A percentile compares a stretch with the other conserved stretches of the same genome.
Conservation (phyloP, 2,888 invertebrate species). For the Cremastinae sp. region DNA sequence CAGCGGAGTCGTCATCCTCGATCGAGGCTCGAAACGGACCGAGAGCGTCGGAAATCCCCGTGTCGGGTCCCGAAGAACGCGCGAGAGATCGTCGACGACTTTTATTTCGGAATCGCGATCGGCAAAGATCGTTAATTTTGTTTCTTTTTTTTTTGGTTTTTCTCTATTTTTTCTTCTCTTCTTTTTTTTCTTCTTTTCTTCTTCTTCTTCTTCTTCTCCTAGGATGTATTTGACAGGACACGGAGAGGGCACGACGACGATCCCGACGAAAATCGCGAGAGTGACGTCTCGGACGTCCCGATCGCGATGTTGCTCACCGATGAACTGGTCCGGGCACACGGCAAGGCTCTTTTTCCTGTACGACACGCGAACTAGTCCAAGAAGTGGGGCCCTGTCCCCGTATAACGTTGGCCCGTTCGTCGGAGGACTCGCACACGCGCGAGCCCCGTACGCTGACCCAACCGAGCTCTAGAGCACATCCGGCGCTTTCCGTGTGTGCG, state of each 20-base stretch:
- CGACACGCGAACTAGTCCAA: conserved; percentile 58
- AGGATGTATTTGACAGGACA: conserved; percentile 15
- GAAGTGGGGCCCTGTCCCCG: conserved; percentile 66
- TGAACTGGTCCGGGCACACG: conserved; percentile 70
- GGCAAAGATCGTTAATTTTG: too few relatives aligned
- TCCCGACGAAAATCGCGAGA: conserved; percentile 26
- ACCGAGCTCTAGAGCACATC: conserved; percentile 24
- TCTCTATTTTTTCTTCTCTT: too few relatives aligned
- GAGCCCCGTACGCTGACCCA: not conserved
- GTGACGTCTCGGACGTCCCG: conserved; percentile 67
- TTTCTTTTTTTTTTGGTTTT: too few relatives aligned
- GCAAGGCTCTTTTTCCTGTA: conserved; percentile 66
- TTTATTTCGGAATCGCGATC: too few relatives aligned
- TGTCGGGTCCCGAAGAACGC: too few relatives aligned
- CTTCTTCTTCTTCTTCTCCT: too few relatives aligned
- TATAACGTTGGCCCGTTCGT: conserved; percentile 35
- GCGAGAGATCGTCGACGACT: too few relatives aligned
- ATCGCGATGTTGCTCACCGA: conserved; percentile 65
- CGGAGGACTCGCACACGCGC: conserved; percentile 20
- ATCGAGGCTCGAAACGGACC: not conserved
- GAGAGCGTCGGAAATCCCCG: too few relatives aligned
- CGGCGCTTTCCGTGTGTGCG: not conserved
- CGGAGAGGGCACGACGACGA: conserved; percentile 37
- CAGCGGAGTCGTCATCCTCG: not conserved
- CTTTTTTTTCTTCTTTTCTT: too few relatives aligned